Base-by-base conservation (phyloP, 2,113 vertebrate genomes). In the Pycnonotus jocosus region DNA sequence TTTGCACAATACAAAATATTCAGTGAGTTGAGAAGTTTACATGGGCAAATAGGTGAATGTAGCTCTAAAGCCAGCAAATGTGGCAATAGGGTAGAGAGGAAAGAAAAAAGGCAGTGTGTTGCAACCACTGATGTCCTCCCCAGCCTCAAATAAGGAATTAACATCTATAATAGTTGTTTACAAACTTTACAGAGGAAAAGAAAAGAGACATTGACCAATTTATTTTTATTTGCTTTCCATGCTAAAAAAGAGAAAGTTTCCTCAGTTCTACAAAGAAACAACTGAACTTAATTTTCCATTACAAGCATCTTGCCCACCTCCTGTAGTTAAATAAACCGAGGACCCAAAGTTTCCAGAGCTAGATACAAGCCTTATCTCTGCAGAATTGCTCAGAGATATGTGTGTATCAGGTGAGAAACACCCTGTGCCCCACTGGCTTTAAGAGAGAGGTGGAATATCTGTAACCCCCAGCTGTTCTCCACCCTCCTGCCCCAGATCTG, bases 391-490 rank as follows among this genome's bases (percentile, higher is more conserved):
- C 45, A 45, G 86, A 78, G 27, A 40, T 53, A 16, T 1, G 13
- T 11, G 54, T 47, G 4, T 17, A 62, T 35, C 23, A 86, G 86
- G 69, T 70, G 56, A 91, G 35, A 95, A 87, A 40, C 47, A 78
- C n/a, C 35, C 33, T 42, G 38, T 60, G 30, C 12, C 42, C 44
- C 1, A 0, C 3, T 11, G 7, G 7, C 6, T 2, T 65, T 35
- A 12, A 57, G 31, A 50, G 48, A 13, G 10, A 47, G 64, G 51
- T 66, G 33, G 38, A 74, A 28, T 6, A 68, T 44, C 53, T 78
- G 27, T 17, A 51, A 83, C 6, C 15, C 25, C 22, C 31, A 50
- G 35, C 8, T 61, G 5, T 38, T 31, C 42, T 42, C 47, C 48
- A 21, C n/a, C 19, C 47, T 78, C 27, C 48, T 76, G 20, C 45